Conservation (phyloP, 1,140 invertebrate genomes). For the Drosophila bocki region DNA sequence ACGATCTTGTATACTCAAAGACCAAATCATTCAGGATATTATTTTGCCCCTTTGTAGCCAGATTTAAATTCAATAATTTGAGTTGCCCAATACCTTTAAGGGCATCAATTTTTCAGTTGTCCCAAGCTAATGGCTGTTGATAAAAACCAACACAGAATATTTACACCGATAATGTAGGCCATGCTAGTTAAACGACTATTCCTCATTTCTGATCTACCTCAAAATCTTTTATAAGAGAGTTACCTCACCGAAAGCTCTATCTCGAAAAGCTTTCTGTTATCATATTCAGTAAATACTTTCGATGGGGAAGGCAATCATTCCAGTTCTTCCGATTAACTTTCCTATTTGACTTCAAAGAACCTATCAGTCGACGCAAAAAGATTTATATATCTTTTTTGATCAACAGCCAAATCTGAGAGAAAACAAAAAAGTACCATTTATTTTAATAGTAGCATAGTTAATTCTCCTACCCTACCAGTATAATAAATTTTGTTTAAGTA, state of each 20-base stretch:
- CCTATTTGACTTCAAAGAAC: not conserved
- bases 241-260: not conserved
- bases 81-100: not conserved
- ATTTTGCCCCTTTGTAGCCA: not conserved
- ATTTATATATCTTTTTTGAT: not conserved
- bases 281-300: not conserved
- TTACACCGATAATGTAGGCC: not conserved
- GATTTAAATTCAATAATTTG: not conserved
- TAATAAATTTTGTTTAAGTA: no score
- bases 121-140: not conserved
- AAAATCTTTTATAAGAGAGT: not conserved
- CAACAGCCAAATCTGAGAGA: not conserved
- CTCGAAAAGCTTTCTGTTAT: not conserved
- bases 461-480: no score
- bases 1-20: no score
- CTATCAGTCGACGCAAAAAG: not conserved
- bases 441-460: no score
- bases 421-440: no score
- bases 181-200: not conserved
- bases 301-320: not conserved
- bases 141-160: not conserved
- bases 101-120: not conserved
- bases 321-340: not conserved
- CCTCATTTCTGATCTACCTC: not conserved
- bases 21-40: no score